phyloP scores from a whole-genome alignment of 2,113 vertebrate species.

The Pachypanchax playfairii region DNA sequence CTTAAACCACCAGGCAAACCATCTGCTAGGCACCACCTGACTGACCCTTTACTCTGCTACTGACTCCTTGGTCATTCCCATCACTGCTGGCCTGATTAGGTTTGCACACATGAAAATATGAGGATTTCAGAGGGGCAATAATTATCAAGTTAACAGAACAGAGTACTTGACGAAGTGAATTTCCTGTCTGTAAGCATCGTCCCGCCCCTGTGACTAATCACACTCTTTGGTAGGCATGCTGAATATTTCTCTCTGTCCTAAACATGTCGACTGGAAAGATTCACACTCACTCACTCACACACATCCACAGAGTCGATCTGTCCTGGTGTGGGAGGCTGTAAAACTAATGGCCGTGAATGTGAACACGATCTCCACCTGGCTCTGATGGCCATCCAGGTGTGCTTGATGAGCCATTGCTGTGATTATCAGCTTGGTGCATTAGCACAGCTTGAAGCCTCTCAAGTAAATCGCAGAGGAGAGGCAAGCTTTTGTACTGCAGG shows the following conservation, averaged over 20 bases:
- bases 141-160: constrained; percentile 54
- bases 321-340: constrained; percentile 51
- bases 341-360: constrained; percentile 75
- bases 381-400: constrained; percentile 73
- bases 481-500: constrained; percentile 63
- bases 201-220: constrained; percentile 47
- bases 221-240: constrained; percentile 28
- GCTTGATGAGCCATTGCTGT: constrained; percentile 77
- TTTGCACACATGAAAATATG: constrained; percentile 40
- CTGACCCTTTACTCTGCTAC: constrained; percentile 47
- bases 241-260: constrained; percentile 24
- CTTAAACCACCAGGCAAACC: constrained; percentile 52
- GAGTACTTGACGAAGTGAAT: constrained; percentile 48
- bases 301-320: constrained; percentile 10
- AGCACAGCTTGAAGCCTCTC: constrained; percentile 70
- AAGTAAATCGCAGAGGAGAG: constrained; percentile 69
- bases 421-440: constrained; percentile 74
- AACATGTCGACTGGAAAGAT: constrained; percentile 16
- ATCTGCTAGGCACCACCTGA: constrained; percentile 48
- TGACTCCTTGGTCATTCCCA: constrained; percentile 20
- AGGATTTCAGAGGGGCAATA: constrained; percentile 45
- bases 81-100: constrained; percentile 50
- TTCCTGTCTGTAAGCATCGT: constrained; percentile 30
- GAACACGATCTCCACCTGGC: constrained; percentile 66
- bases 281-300: constrained; percentile 4